Percentiles rank a stretch among this genome's conserved stretches.
Evolutionary conservation across 2,113 vertebrate genomes (phyloP).

Genomic region (Gallinago media): DNA sequence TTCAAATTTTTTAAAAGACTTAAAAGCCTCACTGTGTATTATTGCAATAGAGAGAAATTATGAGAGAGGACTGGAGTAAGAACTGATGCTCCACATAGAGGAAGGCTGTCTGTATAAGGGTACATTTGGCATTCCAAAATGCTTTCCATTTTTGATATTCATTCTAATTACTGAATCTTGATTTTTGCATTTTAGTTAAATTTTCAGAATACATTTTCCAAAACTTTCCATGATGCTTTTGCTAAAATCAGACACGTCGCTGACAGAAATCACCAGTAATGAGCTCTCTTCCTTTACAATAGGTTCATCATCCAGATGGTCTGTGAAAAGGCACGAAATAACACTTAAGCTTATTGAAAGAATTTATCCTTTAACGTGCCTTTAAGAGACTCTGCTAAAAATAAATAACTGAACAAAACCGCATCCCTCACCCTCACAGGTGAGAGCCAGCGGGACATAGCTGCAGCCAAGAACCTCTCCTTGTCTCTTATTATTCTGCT

Average conservation of each 20-base stretch:
- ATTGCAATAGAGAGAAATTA: background rate
- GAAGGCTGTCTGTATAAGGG: background rate
- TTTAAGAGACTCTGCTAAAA: background rate
- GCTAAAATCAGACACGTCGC: background rate
- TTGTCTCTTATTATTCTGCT: background rate
- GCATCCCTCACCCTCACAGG: background rate
- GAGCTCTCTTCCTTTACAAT: constrained; percentile 20
- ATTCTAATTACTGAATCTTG: background rate
- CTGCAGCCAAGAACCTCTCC: background rate
- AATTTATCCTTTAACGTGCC: background rate
- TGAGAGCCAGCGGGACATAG: background rate
- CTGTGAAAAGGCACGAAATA: background rate
- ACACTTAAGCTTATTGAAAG: background rate
- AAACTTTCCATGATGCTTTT: background rate
- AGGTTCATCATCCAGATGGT: background rate
- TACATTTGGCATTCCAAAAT: background rate
- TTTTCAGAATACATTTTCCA: background rate
- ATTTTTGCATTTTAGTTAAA: background rate
- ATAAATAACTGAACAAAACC: background rate
- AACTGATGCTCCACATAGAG: background rate
- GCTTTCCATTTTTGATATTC: background rate
- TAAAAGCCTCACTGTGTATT: background rate
- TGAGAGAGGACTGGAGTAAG: background rate
- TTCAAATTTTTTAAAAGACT: background rate
- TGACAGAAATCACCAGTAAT: constrained; percentile 14